Base-by-base conservation (phyloP, 64 coral and sea anemone genomes). In the Stichodactyla helianthus region DNA sequence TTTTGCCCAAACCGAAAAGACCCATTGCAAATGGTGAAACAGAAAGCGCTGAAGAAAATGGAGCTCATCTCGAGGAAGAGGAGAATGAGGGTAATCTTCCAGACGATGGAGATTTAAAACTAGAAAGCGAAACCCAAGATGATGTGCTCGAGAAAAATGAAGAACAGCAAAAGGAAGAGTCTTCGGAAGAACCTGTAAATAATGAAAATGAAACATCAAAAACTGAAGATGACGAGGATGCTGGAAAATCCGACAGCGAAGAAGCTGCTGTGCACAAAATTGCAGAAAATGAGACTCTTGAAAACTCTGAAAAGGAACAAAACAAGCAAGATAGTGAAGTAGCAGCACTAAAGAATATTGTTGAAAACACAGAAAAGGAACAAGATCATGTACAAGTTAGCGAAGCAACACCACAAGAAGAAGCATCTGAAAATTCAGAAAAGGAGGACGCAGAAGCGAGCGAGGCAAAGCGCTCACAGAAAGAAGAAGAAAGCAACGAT, bases 1-100 rank as follows among this genome's bases (percentile, higher is more conserved):
- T 84, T 35, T 20, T 58, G 55, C 83, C 83, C 5, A 84, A 84
- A 54, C 83, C 83, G 2, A 84, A 84, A 63, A 20, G 59, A 84
- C 14, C 54, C 0, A 6, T 7, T 19, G 23, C 83, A 60, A 62
- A 84, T 50, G 83, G 83, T 28, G 83, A 81, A 19, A 51, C 50
- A 20, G 44, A 71, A 71, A 71, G 18, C 67, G 19, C 79, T 31
- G 79, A 63, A 13, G 83, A 58, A 50, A 84, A 84, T 20, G 82
- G 56, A 59, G 53, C 9, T 56, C 26, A 81, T 8, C 5, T 13
- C 6, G 82, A 84, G 54, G 83, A 58, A 61, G 82, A 84, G 54
- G 83, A n/a, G 35, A 84, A 63, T 59, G 83, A 84, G 8, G 25
- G 6, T 7, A 12, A 20, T 31, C 55, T 14, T 23, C 10, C 27